A percentile compares a stretch with the other conserved stretches of the same genome.
Evolutionary conservation across 2,113 vertebrate species (phyloP).

Genomic region (Athene cunicularia): DNA sequence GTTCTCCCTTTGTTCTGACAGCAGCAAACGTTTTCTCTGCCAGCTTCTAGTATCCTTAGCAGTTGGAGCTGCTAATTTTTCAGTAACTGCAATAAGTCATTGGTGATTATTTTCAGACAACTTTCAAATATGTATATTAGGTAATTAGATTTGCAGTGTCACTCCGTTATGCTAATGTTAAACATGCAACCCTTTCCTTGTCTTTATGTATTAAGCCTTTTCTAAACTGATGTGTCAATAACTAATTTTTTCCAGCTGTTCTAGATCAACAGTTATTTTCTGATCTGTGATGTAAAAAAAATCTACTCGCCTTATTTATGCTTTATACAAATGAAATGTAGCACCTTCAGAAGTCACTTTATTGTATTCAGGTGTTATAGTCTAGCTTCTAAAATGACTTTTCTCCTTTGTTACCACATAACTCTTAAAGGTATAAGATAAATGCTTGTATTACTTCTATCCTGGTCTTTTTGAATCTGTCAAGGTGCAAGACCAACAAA

Average conservation of each 20-base stretch:
- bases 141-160: slow-evolving; percentile 46
- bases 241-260: slow-evolving; percentile 28
- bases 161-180: slow-evolving; percentile 7
- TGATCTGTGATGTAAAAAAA: background rate
- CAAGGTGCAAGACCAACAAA: background rate
- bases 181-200: slow-evolving; percentile 4
- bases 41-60: background rate
- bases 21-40: background rate
- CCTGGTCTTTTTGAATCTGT: background rate
- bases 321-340: background rate
- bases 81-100: background rate
- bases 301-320: background rate
- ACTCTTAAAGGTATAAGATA: background rate
- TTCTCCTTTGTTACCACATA: background rate
- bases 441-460: background rate
- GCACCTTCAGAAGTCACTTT: background rate
- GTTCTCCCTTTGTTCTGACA: background rate
- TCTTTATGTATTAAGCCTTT: slow-evolving; percentile 33
- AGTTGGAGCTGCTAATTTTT: background rate
- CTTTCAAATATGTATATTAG: slow-evolving; percentile 40
- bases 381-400: background rate
- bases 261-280: slow-evolving; percentile 17
- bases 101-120: background rate
- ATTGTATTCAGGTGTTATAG: background rate
- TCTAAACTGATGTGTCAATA: slow-evolving; percentile 33